Evolutionary conservation across 2,888 invertebrate species (phyloP).

Genomic region (Phlogophora meticulosa): DNA sequence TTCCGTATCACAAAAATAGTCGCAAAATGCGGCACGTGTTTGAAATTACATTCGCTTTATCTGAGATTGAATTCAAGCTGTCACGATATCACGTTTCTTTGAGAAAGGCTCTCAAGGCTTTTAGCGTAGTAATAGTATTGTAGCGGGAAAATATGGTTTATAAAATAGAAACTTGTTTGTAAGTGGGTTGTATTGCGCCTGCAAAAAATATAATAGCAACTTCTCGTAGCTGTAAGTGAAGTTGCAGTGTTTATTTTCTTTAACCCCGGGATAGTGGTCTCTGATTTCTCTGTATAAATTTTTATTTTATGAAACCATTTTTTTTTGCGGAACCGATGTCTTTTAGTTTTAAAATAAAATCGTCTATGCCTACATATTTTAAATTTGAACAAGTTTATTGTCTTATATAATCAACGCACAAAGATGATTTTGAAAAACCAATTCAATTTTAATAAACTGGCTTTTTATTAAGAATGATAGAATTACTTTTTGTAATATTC

Average conservation of each 20-base stretch:
- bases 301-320: constrained; percentile 40
- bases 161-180: constrained; percentile 10
- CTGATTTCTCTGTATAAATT: constrained; percentile 9
- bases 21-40: constrained; percentile 3
- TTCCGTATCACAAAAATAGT: constrained; percentile 4
- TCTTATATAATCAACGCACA: too few relatives aligned
- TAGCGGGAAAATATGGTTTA: constrained; percentile 13
- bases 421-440: too few relatives aligned
- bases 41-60: constrained; percentile 53
- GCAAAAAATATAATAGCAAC: constrained; percentile 33
- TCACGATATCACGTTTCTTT: constrained; percentile 43
- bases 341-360: not conserved
- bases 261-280: constrained; percentile 2
- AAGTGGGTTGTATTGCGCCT: constrained; percentile 31
- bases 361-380: too few relatives aligned
- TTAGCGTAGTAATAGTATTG: constrained; percentile 42
- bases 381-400: too few relatives aligned
- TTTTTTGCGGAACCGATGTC: not conserved
- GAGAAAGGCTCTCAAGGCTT: constrained; percentile 40
- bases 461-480: too few relatives aligned
- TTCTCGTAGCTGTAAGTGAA: constrained; percentile 13
- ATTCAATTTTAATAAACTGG: too few relatives aligned
- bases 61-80: constrained; percentile 43
- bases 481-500: too few relatives aligned
- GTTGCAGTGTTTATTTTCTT: constrained; percentile 26